Percentiles rank a stretch among this genome's conserved stretches.
phyloP scores from a whole-genome alignment of 30 jellyfish, hydroid and myxozoan genomes.

The Aurelia aurita region DNA sequence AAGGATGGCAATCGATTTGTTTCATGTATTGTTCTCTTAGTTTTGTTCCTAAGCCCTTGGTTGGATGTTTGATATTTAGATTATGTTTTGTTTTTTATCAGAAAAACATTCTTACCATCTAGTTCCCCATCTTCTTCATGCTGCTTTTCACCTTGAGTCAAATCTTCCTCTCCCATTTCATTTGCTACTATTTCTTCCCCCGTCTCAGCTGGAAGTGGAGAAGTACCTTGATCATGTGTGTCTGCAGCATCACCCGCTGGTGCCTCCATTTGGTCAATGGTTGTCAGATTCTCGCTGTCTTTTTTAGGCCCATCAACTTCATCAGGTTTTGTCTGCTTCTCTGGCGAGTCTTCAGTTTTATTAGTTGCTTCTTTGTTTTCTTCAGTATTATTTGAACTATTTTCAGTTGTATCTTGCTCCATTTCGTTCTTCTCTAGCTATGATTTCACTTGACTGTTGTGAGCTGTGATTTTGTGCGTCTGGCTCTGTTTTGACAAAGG shows the following conservation, averaged over 20 bases:
- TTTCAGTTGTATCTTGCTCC: neutral
- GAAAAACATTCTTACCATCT: neutral
- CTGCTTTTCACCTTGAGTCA: neutral
- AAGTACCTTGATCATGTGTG: conserved; percentile 43
- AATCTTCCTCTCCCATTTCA: neutral
- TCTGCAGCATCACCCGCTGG: neutral
- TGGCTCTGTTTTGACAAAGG: too few species aligned
- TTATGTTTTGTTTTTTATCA: neutral
- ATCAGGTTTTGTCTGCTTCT: neutral
- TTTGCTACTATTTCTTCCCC: neutral
- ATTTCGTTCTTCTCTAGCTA: too few species aligned
- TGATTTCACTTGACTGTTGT: too few species aligned
- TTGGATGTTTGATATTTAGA: too few species aligned
- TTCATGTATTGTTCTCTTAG: too few species aligned
- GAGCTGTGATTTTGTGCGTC: too few species aligned
- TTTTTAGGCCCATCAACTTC: neutral
- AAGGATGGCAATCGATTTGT: too few species aligned
- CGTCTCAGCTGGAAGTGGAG: conserved; percentile 25
- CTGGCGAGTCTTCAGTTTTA: too few species aligned
- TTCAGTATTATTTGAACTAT: neutral
- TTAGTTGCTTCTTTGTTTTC: too few species aligned
- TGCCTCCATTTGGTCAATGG: neutral
- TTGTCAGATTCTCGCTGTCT: too few species aligned
- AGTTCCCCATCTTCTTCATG: neutral
- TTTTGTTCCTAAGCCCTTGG: too few species aligned